Evolutionary conservation across 2,888 invertebrate genomes (phyloP).

Genomic region (Drosophila macrothrix): DNA sequence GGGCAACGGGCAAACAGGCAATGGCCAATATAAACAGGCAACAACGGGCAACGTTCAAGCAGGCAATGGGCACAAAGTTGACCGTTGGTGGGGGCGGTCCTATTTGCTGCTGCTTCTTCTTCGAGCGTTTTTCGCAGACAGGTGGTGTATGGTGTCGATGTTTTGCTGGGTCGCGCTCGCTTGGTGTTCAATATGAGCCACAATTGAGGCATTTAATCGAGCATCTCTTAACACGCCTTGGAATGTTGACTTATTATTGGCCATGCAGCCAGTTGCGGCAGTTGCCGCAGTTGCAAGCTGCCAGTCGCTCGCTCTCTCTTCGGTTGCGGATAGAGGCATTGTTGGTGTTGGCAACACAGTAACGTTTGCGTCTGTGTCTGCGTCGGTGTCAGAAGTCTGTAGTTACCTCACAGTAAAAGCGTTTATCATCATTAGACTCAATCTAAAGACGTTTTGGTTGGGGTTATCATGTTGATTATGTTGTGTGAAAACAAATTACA

Average conservation of each 20-base stretch:
- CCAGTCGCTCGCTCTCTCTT: constrained; percentile 43
- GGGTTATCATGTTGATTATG: constrained; percentile 85
- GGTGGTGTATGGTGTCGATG: constrained; percentile 80
- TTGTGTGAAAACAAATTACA: constrained; percentile 85
- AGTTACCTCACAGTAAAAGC: constrained; percentile 82
- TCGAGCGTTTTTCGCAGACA: constrained; percentile 67
- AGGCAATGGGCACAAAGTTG: constrained; percentile 58
- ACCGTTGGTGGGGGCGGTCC: constrained; percentile 81
- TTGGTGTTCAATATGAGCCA: constrained; percentile 80
- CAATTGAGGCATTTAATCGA: constrained; percentile 85
- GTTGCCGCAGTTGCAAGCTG: constrained; percentile 35
- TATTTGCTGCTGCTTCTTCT: constrained; percentile 67
- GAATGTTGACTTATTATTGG: constrained; percentile 84
- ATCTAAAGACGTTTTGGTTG: constrained; percentile 84
- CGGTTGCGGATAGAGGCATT: constrained; percentile 29
- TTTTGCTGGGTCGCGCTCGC: constrained; percentile 68
- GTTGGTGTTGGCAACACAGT: constrained; percentile 18
- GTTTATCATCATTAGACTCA: constrained; percentile 85
- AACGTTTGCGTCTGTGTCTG: constrained; percentile 41
- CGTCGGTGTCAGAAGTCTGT: constrained; percentile 80
- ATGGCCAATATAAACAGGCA: constrained; percentile 25
- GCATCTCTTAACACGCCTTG: constrained; percentile 85
- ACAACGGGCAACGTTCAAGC: constrained; percentile 12
- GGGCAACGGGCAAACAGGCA: constrained; percentile 37
- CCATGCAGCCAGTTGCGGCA: constrained; percentile 58